Conservation (phyloP, 2,797 vertebrate genomes). For the Coccyzus lansbergi region DNA sequence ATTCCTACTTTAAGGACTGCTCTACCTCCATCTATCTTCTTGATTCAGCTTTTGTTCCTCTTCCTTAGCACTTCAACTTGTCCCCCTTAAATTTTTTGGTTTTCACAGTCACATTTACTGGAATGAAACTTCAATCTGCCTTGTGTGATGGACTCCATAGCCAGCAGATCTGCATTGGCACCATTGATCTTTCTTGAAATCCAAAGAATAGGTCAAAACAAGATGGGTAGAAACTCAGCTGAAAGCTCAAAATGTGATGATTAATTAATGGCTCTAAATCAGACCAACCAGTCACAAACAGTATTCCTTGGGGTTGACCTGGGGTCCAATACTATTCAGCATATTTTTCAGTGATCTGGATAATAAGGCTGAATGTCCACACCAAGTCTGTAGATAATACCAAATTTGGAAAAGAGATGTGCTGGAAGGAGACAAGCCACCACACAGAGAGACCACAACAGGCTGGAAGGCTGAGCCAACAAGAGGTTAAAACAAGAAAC, state of each 20-base stretch:
- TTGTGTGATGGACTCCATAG: background rate
- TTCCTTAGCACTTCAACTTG: background rate
- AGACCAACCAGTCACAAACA: background rate
- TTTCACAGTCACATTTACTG: background rate
- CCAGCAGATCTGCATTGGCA: background rate
- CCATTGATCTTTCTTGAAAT: background rate
- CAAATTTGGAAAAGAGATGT: background rate
- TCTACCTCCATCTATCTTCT: background rate
- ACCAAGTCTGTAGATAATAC: background rate
- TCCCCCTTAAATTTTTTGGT: background rate
- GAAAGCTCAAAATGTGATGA: background rate
- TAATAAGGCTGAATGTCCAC: background rate
- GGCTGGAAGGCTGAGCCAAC: background rate
- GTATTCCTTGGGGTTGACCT: background rate
- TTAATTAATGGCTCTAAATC: background rate
- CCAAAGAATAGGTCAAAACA: background rate
- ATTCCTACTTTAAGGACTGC: background rate
- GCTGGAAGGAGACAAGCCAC: background rate
- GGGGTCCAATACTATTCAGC: background rate
- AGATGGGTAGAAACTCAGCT: background rate
- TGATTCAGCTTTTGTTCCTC: background rate
- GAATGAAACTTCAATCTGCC: background rate
- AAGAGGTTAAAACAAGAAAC: constrained; percentile 26
- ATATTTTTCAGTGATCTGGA: background rate
- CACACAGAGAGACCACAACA: background rate